Base-by-base conservation (phyloP, 2,888 invertebrate species). In the Marronus borbonicus region DNA sequence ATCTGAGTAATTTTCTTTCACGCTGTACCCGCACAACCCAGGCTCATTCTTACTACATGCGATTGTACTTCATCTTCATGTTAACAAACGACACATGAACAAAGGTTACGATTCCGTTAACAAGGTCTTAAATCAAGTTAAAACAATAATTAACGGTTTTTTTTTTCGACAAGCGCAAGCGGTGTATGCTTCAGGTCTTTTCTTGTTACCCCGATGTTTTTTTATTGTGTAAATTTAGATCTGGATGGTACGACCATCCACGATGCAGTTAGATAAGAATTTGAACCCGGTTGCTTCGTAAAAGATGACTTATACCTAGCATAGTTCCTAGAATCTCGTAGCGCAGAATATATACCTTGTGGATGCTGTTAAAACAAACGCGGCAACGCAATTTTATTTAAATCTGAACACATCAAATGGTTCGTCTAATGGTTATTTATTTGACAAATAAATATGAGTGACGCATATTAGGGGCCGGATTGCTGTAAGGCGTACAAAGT, bases 391-490 rank as follows among this genome's bases (percentile, higher is more conserved):
- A 44, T 44, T 12, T 44, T 8, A 12, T 44, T 8, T 44, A 44
- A 12, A 44, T 44, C 8, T 55, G 55, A 55, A 44, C 10, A 55
- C 55, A 55, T 55, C 55, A 55, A 55, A 55, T 2, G 55, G n/a
- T n/a, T n/a, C 7, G 55, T 44, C n/a, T 55, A 55, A 55, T 55
- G 55, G 55, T 55, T 55, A 55, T 55, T 55, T 55, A 55, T 55
- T 55, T 55, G 55, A 55, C 55, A 55, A 55, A 55, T 55, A 55
- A 55, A 55, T 55, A 55, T 17, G 55, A 5, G n/a, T 2, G n/a
- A 55, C n/a, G 55, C 17, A 7, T n/a, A 36, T 55, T 55, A 3
- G 12, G 44, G 3, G 3, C 55, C 3, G 14, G 55, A 10, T 2
- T n/a, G n/a, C 55, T 7, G 14, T 55, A 17, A n/a, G 55, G 17